Base-by-base conservation (phyloP, 1,140 invertebrate genomes). In the Leptinotarsa texana region DNA sequence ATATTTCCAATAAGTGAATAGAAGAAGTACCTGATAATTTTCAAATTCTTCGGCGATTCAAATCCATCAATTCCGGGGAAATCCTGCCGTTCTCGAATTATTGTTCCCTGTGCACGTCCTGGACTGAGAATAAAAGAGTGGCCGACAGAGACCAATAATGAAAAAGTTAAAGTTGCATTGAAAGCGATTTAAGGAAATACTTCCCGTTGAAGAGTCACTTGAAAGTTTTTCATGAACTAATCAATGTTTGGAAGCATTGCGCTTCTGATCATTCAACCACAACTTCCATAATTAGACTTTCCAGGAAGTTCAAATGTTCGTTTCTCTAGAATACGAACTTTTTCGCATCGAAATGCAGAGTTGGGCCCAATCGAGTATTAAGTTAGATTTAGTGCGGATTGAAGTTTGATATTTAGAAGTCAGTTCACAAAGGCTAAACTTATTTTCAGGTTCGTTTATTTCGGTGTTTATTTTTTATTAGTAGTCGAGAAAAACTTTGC, bases 121-220 rank as follows among this genome's bases (percentile, higher is more conserved):
- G n/a, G 51, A n/a, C 51, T 8, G 51, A 15, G n/a, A 57, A 15
- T 57, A 57, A 18, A 57, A 57, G 51, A 57, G n/a, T 5, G 13
- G 3, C 51, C 51, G 3, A n/a, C 49, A 51, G 51, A 74, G 63
- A 49, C 21, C 72, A 49, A 74, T 51, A 67, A 74, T 49, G 77
- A 74, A 80, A 78, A 78, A 80, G 75, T 78, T 77, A 77, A 80
- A 80, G 78, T 80, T 80, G 75, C 77, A 80, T 73, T 74, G 75
- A 75, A 75, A 77, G 74, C 79, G 73, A 80, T 78, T 80, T 78
- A 78, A 77, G 73, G 70, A 77, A 77, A 80, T 80, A 75, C 77
- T 72, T 74, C 69, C 75, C 77, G 74, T 80, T 77, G 75, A 74
- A 78, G 79, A 77, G 77, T 78, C 75, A 78, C 77, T 78, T 62